Base-by-base conservation (phyloP, 2,888 invertebrate species). In the Stegophylla sp. region DNA sequence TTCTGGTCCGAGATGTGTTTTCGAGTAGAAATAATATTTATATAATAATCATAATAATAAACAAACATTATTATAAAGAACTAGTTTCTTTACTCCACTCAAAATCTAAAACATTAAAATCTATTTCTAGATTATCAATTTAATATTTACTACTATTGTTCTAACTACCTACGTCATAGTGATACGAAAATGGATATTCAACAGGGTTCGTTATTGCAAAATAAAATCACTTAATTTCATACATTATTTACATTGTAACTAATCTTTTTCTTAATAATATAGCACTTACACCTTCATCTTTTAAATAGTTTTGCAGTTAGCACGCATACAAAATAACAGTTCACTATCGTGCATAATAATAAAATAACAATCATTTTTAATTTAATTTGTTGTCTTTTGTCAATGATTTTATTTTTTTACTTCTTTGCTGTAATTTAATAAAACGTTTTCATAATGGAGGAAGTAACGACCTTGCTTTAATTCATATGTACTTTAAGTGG, bases 401-500 rank as follows among this genome's bases (percentile, higher is more conserved):
- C 5, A 28, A 28, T 41, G 12, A 20, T 64, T 64, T 67, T 48
- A 45, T 71, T n/a, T 20, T 53, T 53, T n/a, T 9, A 20, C 34
- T 9, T 71, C 34, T 53, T 71, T 71, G 51, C 3, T 15, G 34
- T 20, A 20, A 53, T 71, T 71, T 69, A 20, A 69, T 69, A 69
- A 53, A 71, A 53, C 20, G n/a, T 34, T 53, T 34, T 34, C 15
- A 34, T 17, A 17, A 48, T n/a, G 13, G 1, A 67, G 26, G 20
- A 71, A 51, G 15, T 71, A 17, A 53, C 4, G 53, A 53, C 34
- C 51, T 71, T 26, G 69, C 12, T 53, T 71, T 71, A 20, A 71
- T 71, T 71, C 20, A 53, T 53, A n/a, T n/a, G n/a, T n/a, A 71
- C 28, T 53, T 53, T 69, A 71, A 71, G 34, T 53, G 53, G 20